Conservation (phyloP, 2,888 invertebrate species). For the Linyphia triangularis region DNA sequence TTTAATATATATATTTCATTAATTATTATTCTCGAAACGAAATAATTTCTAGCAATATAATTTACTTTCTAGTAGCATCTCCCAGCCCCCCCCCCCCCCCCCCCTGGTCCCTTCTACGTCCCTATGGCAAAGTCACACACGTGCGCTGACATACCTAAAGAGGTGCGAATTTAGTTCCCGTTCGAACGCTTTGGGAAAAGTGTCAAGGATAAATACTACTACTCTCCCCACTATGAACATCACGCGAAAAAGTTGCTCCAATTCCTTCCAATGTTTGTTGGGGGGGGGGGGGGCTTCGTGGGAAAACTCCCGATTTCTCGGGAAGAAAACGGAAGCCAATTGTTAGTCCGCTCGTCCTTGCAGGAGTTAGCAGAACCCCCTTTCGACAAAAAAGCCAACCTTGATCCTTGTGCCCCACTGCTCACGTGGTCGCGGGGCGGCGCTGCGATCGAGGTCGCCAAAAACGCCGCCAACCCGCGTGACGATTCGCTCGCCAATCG, state of each 20-base stretch:
- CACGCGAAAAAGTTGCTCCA: background rate
- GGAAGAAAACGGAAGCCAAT: constrained; percentile 56
- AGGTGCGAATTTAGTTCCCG: background rate
- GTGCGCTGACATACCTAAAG: background rate
- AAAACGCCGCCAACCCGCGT: constrained; percentile 5
- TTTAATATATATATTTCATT: too few species aligned
- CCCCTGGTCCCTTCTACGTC: too few species aligned
- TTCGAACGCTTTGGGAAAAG: constrained; percentile 4
- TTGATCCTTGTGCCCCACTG: constrained; percentile 70
- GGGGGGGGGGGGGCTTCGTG: constrained; percentile 10
- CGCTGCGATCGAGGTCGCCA: constrained; percentile 44
- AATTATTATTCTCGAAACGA: too few species aligned
- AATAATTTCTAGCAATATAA: too few species aligned
- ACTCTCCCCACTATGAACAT: background rate
- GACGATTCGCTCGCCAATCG: constrained; percentile 6
- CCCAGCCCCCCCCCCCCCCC: too few species aligned
- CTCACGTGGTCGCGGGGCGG: constrained; percentile 42
- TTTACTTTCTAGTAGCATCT: too few species aligned
- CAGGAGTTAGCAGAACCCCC: background rate
- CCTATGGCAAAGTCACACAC: background rate
- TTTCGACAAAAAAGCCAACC: constrained; percentile 25
- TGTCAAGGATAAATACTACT: constrained; percentile 36
- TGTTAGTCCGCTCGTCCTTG: constrained; percentile 11
- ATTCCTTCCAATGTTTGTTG: background rate
- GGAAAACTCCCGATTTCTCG: constrained; percentile 19